phyloP scores from a whole-genome alignment of 2,113 vertebrate genomes.

The Parotia lawesii region DNA sequence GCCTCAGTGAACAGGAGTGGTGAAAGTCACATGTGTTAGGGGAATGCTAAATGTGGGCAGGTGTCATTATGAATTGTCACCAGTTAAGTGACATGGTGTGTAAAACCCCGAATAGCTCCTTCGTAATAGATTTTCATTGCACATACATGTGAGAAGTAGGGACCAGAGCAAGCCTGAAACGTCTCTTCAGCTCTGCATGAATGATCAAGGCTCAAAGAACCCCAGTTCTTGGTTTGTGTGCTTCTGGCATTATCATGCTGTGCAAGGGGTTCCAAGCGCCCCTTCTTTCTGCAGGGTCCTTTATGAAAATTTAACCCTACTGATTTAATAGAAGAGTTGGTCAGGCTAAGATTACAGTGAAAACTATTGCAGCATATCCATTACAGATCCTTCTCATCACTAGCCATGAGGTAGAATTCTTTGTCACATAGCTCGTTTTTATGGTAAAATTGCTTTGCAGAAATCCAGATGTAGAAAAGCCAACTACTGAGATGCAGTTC shows the following conservation, averaged over 20 bases:
- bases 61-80: not conserved
- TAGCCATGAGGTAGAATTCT: accelerated
- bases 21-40: not conserved
- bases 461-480: not conserved
- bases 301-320: not conserved
- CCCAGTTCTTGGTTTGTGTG: not conserved
- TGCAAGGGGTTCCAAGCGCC: not conserved
- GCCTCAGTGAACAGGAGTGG: not conserved
- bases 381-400: not conserved
- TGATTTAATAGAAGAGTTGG: not conserved
- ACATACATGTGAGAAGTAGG: not conserved
- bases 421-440: not conserved
- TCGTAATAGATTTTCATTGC: not conserved
- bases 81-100: not conserved
- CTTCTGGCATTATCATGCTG: not conserved
- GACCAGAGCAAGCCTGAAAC: not conserved
- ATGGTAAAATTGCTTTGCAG: not conserved
- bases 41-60: not conserved
- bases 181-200: not conserved
- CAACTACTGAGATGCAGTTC: not conserved
- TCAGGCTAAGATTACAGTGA: not conserved
- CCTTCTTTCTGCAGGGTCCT: not conserved
- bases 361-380: not conserved
- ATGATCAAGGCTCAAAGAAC: not conserved
- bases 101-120: not conserved